Conservation (phyloP, 2,113 vertebrate species). For the Oenanthe oenanthe region DNA sequence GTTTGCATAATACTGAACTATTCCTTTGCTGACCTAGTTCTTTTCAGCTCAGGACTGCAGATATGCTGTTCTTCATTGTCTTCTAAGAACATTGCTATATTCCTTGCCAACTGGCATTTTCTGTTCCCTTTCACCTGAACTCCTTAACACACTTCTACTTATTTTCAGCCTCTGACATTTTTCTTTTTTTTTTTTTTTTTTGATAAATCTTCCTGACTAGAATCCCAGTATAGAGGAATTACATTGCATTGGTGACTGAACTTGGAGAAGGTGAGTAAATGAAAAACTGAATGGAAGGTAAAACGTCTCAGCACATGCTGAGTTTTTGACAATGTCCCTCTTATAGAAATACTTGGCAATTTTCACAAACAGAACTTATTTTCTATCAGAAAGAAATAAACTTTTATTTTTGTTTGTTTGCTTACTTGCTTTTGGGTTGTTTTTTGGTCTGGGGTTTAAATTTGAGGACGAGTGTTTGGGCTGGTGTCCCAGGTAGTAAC, state of each 20-base stretch:
- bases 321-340: background rate
- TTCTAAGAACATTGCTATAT: background rate
- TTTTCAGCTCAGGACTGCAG: constrained; percentile 23
- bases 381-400: background rate
- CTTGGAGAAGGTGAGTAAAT: background rate
- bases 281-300: background rate
- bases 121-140: constrained; percentile 17
- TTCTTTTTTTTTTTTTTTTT: background rate
- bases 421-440: background rate
- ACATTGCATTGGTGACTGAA: background rate
- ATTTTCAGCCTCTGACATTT: constrained; percentile 20
- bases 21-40: constrained; percentile 42
- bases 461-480: background rate
- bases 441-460: background rate
- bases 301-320: background rate
- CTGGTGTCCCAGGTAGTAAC: accelerated
- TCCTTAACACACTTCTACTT: background rate
- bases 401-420: background rate
- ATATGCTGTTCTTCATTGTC: constrained; percentile 5
- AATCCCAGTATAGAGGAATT: background rate
- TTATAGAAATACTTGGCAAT: background rate
- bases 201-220: background rate
- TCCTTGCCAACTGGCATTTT: constrained; percentile 3
- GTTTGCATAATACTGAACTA: background rate
- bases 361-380: background rate